These are phyloP conservation scores for Cyprinodon diabolis DNA, from an alignment of 2,797 vertebrate species.

Conservation along the genomic window DNA sequence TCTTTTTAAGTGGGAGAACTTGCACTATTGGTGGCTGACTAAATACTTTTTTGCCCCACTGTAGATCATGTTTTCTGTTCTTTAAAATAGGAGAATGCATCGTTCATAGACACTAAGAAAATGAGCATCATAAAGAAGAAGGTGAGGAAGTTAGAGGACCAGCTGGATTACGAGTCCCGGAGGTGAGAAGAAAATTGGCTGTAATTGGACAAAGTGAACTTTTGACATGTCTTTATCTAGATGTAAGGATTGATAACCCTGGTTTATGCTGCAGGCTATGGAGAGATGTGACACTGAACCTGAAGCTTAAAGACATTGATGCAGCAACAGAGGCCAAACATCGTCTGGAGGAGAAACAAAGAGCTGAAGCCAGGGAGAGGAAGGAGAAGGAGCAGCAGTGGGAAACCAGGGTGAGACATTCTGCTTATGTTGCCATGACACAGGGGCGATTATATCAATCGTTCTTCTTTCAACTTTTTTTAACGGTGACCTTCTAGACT, in stretches of 20 bases:
- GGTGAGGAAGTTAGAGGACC: conserved; percentile 96
- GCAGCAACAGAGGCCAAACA: conserved; percentile 96
- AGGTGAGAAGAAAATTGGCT: conserved; percentile 80
- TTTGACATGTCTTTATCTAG: neutral
- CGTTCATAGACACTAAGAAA: conserved; percentile 98
- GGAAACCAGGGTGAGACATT: conserved; percentile 92
- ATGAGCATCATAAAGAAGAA: conserved; percentile 96
- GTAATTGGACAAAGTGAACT: neutral
- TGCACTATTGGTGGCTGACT: too few species aligned
- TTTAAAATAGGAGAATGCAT: conserved; percentile 86
- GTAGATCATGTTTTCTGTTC: too few species aligned
- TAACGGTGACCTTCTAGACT: neutral
- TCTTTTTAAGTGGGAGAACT: too few species aligned
- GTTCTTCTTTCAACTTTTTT: neutral
- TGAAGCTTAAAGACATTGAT: conserved; percentile 96
- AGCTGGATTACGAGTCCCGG: conserved; percentile 93
- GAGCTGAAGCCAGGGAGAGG: conserved; percentile 94
- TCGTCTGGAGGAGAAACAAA: conserved; percentile 93
- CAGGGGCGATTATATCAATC: neutral
- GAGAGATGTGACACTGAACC: conserved; percentile 95
- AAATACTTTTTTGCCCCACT: too few species aligned
- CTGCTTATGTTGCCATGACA: neutral
- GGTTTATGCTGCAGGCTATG: conserved; percentile 82
- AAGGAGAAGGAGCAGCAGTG: conserved; percentile 95
- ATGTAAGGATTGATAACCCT: neutral